Percentiles rank a stretch among this genome's conserved stretches.
Conservation (phyloP, 2,113 vertebrate genomes). For the Tyto alba region DNA sequence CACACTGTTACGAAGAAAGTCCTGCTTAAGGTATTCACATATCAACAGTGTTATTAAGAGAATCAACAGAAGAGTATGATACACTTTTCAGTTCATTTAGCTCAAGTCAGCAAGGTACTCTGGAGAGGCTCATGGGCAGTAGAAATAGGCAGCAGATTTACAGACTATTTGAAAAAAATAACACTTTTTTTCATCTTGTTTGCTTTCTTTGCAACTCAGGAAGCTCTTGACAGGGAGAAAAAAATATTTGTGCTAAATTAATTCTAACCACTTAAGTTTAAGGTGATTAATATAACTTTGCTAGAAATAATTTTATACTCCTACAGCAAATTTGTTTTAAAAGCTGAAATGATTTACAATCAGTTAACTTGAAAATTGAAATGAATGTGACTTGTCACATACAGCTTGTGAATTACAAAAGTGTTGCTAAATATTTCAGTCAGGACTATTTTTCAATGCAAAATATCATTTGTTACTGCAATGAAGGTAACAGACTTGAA, state of each 20-base stretch:
- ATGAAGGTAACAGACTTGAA: background rate
- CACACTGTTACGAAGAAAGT: background rate
- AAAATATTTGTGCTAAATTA: background rate
- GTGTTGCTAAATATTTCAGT: slow-evolving; percentile 1
- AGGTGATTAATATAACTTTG: slow-evolving; percentile 28
- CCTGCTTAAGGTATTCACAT: background rate
- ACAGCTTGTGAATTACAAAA: background rate
- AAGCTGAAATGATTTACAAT: slow-evolving; percentile 5
- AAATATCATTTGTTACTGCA: background rate
- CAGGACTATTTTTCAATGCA: slow-evolving; percentile 17
- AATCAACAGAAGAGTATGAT: background rate
- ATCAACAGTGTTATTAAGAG: background rate
- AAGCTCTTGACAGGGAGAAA: background rate
- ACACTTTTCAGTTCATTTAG: background rate
- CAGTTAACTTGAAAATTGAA: slow-evolving; percentile 37
- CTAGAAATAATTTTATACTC: background rate
- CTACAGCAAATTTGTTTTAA: background rate
- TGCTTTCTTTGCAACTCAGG: background rate
- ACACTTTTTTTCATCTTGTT: background rate
- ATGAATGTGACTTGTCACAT: slow-evolving; percentile 13
- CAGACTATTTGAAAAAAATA: background rate
- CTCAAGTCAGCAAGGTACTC: background rate
- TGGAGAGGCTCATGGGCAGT: background rate
- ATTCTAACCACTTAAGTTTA: background rate
- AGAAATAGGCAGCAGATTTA: background rate